These are phyloP conservation scores for Benthosema pterotum DNA, from an alignment of 2,797 vertebrate genomes.

Conservation along the genomic window DNA sequence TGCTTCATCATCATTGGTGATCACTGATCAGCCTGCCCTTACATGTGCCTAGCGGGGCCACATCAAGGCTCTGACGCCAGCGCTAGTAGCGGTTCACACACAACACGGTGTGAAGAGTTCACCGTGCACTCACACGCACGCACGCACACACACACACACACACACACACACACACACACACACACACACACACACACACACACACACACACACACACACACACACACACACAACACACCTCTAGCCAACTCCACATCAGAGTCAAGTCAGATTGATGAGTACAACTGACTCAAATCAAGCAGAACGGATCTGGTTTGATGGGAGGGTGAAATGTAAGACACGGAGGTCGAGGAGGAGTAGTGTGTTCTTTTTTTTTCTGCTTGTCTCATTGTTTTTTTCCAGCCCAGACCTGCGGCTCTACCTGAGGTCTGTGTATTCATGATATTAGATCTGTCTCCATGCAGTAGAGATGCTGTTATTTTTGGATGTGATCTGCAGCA, in stretches of 20 bases:
- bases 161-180: too few species aligned
- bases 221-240: neutral
- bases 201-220: too few species aligned
- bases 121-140: slow-evolving; percentile 13
- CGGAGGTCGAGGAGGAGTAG: neutral
- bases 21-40: neutral
- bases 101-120: slow-evolving; percentile 41
- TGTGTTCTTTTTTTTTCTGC: too few species aligned
- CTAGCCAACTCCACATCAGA: slow-evolving; percentile 43
- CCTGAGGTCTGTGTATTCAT: neutral
- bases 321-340: slow-evolving; percentile 29
- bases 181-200: too few species aligned
- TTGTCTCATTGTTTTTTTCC: slow-evolving; percentile 31
- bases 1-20: neutral
- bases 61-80: neutral
- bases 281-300: slow-evolving; percentile 32
- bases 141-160: too few species aligned
- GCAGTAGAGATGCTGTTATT: slow-evolving; percentile 28
- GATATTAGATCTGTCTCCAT: neutral
- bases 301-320: slow-evolving; percentile 30
- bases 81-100: slow-evolving; percentile 29
- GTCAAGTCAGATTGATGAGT: slow-evolving; percentile 28
- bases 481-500: slow-evolving; percentile 43
- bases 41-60: slow-evolving; percentile 1
- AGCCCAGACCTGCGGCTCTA: slow-evolving; percentile 2